Percentiles rank a stretch among this genome's conserved stretches.
These are phyloP conservation scores for Hyposmocoma kahamanoa DNA, from an alignment of 1,140 invertebrate genomes.

Conservation along the genomic window DNA sequence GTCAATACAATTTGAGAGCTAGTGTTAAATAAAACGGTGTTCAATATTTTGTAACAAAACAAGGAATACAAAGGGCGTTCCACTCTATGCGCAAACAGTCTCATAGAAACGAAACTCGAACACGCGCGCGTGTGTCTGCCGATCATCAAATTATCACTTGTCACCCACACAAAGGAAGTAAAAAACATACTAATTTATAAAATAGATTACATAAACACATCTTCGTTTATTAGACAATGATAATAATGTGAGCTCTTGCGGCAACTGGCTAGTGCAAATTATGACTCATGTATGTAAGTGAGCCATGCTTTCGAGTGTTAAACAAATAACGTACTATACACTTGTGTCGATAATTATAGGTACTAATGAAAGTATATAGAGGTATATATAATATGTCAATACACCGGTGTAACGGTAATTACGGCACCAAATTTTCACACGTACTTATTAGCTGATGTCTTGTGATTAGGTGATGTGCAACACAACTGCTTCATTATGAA, in stretches of 20 bases:
- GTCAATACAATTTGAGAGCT: conserved; percentile 66
- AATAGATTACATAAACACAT: conserved; percentile 11
- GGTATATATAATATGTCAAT: conserved; percentile 16
- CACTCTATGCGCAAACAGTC: conserved; percentile 57
- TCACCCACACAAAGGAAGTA: conserved; percentile 22
- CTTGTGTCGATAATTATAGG: conserved; percentile 15
- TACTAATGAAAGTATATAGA: conserved; percentile 22
- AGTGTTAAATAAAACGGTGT: conserved; percentile 71
- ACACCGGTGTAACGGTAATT: conserved; percentile 19
- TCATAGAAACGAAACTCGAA: conserved; percentile 24
- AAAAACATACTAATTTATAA: conserved; percentile 19
- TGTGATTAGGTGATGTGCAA: conserved; percentile 13
- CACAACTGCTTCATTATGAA: too few species aligned
- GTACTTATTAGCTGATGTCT: conserved; percentile 16
- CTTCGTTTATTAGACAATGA: conserved; percentile 19
- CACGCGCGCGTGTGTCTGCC: conserved; percentile 13
- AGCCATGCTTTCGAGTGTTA: conserved; percentile 9
- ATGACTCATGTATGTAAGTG: conserved; percentile 9
- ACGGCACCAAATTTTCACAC: conserved; percentile 26
- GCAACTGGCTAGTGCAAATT: conserved; percentile 10
- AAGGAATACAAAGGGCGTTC: conserved; percentile 70
- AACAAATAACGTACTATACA: conserved; percentile 11
- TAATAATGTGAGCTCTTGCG: too few species aligned
- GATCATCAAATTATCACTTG: conserved; percentile 54
- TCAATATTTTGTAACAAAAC: conserved; percentile 73